A percentile compares a stretch with the other conserved stretches of the same genome.
phyloP scores from a whole-genome alignment of 2,888 invertebrate species.

The Panorpa germanica region DNA sequence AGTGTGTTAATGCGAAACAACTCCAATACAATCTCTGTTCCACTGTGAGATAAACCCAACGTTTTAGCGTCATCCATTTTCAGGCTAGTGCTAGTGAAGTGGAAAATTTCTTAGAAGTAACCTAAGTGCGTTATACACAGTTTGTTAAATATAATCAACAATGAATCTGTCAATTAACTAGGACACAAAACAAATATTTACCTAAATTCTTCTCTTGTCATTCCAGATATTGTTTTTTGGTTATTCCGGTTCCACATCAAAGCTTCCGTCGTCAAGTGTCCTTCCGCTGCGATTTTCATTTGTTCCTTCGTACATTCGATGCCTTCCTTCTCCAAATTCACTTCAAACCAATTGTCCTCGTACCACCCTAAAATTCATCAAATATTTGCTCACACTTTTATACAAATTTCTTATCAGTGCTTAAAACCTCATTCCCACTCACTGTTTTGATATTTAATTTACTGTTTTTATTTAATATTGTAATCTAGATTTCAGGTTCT shows the following conservation, averaged over 20 bases:
- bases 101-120: no score
- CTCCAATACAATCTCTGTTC: no score
- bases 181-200: constrained; percentile 14
- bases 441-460: no score
- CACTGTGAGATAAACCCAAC: no score
- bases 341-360: constrained; percentile 97
- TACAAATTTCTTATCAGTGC: constrained; percentile 1
- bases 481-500: no score
- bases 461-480: no score
- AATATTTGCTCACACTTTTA: neutral
- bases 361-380: constrained; percentile 61
- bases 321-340: constrained; percentile 65
- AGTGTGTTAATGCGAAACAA: no score
- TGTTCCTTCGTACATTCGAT: constrained; percentile 85
- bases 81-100: no score
- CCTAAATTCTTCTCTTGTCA: constrained; percentile 85
- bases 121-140: no score
- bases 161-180: neutral
- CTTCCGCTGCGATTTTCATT: constrained; percentile 89
- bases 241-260: constrained; percentile 97
- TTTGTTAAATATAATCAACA: no score
- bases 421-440: no score
- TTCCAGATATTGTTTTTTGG: constrained; percentile 84
- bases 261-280: constrained; percentile 96
- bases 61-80: no score